Conservation (phyloP, 2,113 vertebrate genomes). For the Gila orcuttii region DNA sequence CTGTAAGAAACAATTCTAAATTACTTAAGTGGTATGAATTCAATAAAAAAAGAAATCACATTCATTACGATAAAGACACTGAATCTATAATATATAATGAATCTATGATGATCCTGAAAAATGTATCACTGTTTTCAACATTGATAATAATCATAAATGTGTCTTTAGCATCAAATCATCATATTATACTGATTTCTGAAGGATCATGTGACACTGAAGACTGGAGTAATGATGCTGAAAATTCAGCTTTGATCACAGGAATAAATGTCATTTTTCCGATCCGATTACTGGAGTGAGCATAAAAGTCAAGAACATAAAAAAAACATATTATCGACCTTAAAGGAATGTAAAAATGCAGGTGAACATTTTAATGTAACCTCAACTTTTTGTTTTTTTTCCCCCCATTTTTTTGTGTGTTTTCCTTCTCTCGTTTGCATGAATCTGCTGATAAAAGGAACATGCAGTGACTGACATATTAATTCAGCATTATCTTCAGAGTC, state of each 20-base stretch:
- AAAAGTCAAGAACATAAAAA: too few relatives aligned
- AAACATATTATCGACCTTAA: too few relatives aligned
- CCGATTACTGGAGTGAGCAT: too few relatives aligned
- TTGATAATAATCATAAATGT: not conserved
- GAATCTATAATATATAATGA: not conserved
- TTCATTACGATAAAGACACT: too few relatives aligned
- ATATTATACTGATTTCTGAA: not conserved
- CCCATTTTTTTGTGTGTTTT: not conserved
- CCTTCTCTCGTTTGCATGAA: not conserved
- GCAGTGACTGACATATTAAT: constrained; percentile 27
- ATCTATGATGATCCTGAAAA: not conserved
- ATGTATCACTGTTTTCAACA: not conserved
- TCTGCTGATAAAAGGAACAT: not conserved
- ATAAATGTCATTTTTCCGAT: not conserved
- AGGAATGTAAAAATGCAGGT: not conserved
- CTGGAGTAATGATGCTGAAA: not conserved
- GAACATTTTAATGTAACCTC: not conserved
- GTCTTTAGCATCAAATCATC: not conserved
- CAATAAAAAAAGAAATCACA: too few relatives aligned
- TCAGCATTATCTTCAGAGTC: constrained; percentile 22
- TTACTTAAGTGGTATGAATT: too few relatives aligned
- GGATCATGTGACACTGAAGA: too few relatives aligned
- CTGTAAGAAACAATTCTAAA: too few relatives aligned
- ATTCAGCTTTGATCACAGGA: not conserved
- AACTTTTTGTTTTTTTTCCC: accelerated